A percentile compares a stretch with the other conserved stretches of the same genome.
phyloP scores from a whole-genome alignment of 2,888 invertebrate genomes.

The Amblyjoppa fuscipennis region DNA sequence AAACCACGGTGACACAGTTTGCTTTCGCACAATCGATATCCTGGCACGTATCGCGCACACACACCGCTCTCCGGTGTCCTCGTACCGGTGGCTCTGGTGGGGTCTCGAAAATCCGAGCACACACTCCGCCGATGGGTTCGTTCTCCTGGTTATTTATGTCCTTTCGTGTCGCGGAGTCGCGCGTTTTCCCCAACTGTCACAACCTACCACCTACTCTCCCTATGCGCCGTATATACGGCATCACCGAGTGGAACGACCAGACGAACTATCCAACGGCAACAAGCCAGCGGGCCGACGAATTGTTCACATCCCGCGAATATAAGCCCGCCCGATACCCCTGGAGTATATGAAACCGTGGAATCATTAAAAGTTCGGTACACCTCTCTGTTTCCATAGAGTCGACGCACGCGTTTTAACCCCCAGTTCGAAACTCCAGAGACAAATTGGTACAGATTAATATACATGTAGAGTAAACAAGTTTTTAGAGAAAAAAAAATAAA shows the following conservation, averaged over 20 bases:
- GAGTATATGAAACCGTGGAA: conserved; percentile 37
- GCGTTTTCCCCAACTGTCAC: conserved; percentile 57
- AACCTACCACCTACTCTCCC: conserved; percentile 14
- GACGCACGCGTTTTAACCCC: neutral
- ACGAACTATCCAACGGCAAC: conserved; percentile 55
- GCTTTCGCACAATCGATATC: conserved; percentile 75
- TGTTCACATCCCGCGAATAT: neutral
- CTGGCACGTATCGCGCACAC: conserved; percentile 67
- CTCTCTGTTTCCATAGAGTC: conserved; percentile 25
- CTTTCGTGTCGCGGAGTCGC: conserved; percentile 44
- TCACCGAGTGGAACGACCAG: conserved; percentile 55
- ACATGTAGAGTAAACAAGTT: conserved; percentile 7
- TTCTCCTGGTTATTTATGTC: conserved; percentile 68
- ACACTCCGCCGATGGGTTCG: conserved; percentile 57
- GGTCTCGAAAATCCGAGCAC: conserved; percentile 32
- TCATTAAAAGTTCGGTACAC: conserved; percentile 56
- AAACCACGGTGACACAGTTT: conserved; percentile 76
- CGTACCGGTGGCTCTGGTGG: conserved; percentile 22
- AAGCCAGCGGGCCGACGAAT: conserved; percentile 16
- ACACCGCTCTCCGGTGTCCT: conserved; percentile 21
- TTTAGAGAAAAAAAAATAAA: neutral
- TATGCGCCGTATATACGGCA: conserved; percentile 5
- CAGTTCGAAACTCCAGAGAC: conserved; percentile 18
- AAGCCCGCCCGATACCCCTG: conserved; percentile 28
- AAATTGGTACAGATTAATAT: conserved; percentile 23